These are phyloP conservation scores for Tragelaphus strepsiceros DNA, from an alignment of 2,113 vertebrate genomes.

Conservation along the genomic window DNA sequence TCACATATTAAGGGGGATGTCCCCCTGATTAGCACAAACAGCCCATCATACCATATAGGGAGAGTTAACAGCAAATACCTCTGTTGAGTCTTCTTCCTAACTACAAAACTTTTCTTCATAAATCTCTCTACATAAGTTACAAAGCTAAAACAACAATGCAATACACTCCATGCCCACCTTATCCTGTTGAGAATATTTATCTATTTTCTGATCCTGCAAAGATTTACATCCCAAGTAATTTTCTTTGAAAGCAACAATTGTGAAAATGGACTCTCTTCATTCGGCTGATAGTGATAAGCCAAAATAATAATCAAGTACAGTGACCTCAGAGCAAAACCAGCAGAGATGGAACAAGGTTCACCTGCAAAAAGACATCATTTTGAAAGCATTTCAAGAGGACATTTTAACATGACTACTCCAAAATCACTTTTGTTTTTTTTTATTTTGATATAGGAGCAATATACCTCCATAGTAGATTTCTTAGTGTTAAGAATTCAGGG, in stretches of 20 bases:
- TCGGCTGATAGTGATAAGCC: constrained; percentile 1
- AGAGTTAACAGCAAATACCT: neutral
- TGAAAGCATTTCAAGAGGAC: neutral
- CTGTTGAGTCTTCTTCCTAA: too few species aligned
- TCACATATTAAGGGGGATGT: neutral
- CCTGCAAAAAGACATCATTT: neutral
- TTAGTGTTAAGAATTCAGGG: neutral
- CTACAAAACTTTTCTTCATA: neutral
- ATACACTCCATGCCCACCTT: neutral
- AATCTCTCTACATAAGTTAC: neutral
- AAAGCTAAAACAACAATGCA: neutral
- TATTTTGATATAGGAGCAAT: neutral
- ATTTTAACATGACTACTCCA: neutral
- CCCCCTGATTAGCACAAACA: neutral
- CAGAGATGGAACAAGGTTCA: neutral
- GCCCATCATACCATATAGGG: fast-evolving
- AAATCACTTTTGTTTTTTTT: neutral
- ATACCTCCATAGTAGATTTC: neutral
- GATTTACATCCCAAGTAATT: constrained; percentile 31
- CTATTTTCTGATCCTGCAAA: constrained; percentile 25
- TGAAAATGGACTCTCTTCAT: constrained; percentile 41
- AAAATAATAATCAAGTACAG: neutral
- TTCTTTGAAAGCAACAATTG: constrained; percentile 38
- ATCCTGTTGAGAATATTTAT: neutral
- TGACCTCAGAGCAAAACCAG: neutral